Conservation (phyloP, 2,113 vertebrate species). For the Todiramphus chloris region DNA sequence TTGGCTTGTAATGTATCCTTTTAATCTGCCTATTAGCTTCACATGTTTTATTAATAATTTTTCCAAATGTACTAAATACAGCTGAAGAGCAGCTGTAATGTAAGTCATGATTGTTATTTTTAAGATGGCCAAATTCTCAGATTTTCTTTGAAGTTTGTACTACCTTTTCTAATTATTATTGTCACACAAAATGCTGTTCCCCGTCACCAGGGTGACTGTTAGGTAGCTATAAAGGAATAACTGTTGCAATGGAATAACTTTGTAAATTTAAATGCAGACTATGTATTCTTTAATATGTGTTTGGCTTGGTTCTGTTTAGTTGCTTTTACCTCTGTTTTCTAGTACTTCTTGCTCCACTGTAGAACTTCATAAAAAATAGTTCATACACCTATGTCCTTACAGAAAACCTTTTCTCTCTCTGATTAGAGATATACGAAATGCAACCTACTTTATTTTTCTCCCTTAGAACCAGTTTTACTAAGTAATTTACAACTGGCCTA, state of each 20-base stretch:
- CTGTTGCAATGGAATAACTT: neutral
- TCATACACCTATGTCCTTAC: neutral
- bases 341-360: neutral
- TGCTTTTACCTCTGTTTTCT: neutral
- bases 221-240: neutral
- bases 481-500: neutral
- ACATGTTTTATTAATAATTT: conserved; percentile 37
- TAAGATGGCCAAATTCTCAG: neutral
- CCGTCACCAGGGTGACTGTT: neutral
- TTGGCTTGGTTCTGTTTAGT: neutral
- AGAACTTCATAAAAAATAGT: neutral
- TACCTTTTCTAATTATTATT: neutral
- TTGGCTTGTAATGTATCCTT: neutral
- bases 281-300: neutral
- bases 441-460: neutral
- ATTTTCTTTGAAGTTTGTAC: neutral
- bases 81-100: neutral
- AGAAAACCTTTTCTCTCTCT: neutral
- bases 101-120: neutral
- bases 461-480: neutral
- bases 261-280: neutral
- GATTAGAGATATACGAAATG: neutral
- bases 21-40: neutral
- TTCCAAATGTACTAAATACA: neutral
- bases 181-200: neutral